Percentiles rank a stretch among this genome's conserved stretches.
These are phyloP conservation scores for Eulemur rufifrons DNA, from an alignment of 2,113 vertebrate genomes.

Conservation along the genomic window DNA sequence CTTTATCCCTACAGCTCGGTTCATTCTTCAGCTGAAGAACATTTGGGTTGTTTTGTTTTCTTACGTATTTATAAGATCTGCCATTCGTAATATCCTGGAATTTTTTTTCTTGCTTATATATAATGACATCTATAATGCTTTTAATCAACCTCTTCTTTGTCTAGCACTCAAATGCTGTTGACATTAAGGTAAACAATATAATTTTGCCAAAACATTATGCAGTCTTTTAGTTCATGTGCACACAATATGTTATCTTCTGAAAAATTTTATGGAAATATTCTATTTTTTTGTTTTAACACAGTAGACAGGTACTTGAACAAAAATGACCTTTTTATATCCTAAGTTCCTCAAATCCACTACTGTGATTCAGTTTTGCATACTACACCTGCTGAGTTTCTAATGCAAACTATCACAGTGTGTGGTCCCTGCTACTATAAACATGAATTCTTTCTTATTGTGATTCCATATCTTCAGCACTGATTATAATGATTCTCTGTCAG, in stretches of 20 bases:
- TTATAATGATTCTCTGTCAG: slow-evolving; percentile 85
- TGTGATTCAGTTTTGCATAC: slow-evolving; percentile 77
- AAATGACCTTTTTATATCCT: slow-evolving; percentile 76
- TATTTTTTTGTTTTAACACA: slow-evolving; percentile 42
- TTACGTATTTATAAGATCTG: background rate
- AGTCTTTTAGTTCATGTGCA: background rate
- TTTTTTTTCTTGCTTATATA: background rate
- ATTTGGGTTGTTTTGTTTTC: background rate
- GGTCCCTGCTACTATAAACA: slow-evolving; percentile 84
- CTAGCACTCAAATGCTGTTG: background rate
- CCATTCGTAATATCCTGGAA: background rate
- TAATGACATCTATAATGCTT: background rate
- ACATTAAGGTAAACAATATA: background rate
- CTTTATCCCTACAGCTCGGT: background rate
- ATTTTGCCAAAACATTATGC: background rate
- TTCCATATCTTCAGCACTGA: slow-evolving; percentile 82
- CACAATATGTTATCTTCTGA: background rate
- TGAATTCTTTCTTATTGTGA: slow-evolving; percentile 82
- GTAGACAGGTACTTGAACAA: slow-evolving; percentile 81
- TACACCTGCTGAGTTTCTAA: slow-evolving; percentile 84
- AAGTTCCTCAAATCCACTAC: slow-evolving; percentile 71
- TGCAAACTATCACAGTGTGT: slow-evolving; percentile 86
- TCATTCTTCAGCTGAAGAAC: background rate
- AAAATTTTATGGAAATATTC: slow-evolving; percentile 47
- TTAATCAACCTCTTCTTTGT: background rate